Evolutionary conservation across 2,113 vertebrate genomes (phyloP), one percentile per base, ranked within the genome.

Genomic region (Nematolebias whitei): DNA sequence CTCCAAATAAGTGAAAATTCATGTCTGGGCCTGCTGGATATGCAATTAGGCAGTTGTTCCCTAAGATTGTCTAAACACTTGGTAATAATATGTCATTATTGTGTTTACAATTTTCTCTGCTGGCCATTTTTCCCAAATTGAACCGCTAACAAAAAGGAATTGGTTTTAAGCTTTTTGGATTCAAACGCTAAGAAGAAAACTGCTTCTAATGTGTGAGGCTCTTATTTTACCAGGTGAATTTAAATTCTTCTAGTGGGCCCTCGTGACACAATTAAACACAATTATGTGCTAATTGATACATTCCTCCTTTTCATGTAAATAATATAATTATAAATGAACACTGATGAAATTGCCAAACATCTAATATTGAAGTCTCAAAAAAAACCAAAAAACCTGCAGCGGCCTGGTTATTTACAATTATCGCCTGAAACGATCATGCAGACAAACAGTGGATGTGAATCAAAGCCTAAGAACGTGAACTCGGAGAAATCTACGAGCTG

Each of bases 1-100:
- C 58, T 63, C 45, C 64, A 75, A 68, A 57, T 75, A 32, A 76
- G 51, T 53, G 52, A 63, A 58, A 52, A 76, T 69, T 62, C 39
- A 0, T 1, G 29, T 56, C 14, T 76, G 29, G 49, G 52, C 53
- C 59, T 52, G 73, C 53, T 58, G 48, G 22, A 52, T 69, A 59
- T 63, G 65, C 69, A 69, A 69, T 69, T 76, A 76, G 47, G 60
- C 53, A 47, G 39, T 63, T 63, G 65, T 76, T 76, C 68, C 59
- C 65, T 35, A 52, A 50, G 51, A 57, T 43, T 44, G 45, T 55
- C 47, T 63, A 61, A 68, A 74, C 62, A 55, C 65, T 51, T 56
- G 52, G 58, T 57, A 54, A 58, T 75, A 62, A 75, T 68, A 50
- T 52, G 44, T 62, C 57, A 67, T 54, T 55, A 64, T 62, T 68